These are phyloP conservation scores for Euthynnus affinis DNA, from an alignment of 2,797 vertebrate species.

Conservation along the genomic window DNA sequence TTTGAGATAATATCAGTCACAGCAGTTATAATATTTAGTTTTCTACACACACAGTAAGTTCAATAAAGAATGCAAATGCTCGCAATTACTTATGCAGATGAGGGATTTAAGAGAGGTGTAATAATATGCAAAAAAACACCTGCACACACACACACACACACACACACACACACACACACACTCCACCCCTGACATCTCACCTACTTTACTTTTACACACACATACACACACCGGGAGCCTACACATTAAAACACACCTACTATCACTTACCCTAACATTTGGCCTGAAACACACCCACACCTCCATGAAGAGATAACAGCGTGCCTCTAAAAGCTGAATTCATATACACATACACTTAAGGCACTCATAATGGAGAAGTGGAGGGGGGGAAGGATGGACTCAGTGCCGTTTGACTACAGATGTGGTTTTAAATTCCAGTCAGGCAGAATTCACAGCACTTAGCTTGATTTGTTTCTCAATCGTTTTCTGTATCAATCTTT, in stretches of 20 bases:
- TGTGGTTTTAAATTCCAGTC: constrained; percentile 76
- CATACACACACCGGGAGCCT: constrained; percentile 16
- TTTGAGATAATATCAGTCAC: background rate
- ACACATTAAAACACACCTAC: constrained; percentile 62
- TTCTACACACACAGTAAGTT: constrained; percentile 13
- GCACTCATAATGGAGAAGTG: constrained; percentile 36
- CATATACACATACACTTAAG: constrained; percentile 30
- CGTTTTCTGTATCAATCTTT: constrained; percentile 64
- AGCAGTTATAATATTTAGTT: constrained; percentile 6
- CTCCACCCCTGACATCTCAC: constrained; percentile 29
- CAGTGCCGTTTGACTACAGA: constrained; percentile 41
- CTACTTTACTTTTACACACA: constrained; percentile 31
- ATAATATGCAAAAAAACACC: constrained; percentile 51
- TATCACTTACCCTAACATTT: constrained; percentile 66
- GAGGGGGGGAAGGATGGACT: constrained; percentile 38
- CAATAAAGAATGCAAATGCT: constrained; percentile 38
- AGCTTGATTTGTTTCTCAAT: constrained; percentile 76
- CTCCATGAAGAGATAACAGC: constrained; percentile 50
- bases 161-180: constrained; percentile 28
- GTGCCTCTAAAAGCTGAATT: constrained; percentile 61
- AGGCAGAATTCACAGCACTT: constrained; percentile 76
- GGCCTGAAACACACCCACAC: constrained; percentile 67
- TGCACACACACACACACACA: constrained; percentile 44
- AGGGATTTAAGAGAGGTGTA: constrained; percentile 43
- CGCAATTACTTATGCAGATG: constrained; percentile 52